phyloP scores from a whole-genome alignment of 2,797 vertebrate genomes.

The Brotula barbata region DNA sequence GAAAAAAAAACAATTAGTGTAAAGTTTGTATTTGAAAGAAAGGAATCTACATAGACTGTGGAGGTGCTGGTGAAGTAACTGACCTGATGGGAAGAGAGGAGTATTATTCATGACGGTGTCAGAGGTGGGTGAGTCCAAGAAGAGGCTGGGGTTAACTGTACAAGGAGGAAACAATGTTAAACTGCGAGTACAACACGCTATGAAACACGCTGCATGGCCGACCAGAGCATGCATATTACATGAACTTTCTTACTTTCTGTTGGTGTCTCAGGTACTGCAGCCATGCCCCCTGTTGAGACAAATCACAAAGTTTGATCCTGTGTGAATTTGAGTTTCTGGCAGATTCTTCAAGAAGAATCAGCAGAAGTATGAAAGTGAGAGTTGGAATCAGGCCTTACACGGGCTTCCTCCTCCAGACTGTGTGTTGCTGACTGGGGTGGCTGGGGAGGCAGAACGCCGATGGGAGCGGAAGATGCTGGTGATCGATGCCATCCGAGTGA shows the following conservation, averaged over 20 bases:
- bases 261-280: constrained; percentile 59
- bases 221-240: no score
- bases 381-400: constrained; percentile 49
- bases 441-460: constrained; percentile 57
- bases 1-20: background rate
- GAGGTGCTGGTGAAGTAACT: constrained; percentile 30
- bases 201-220: no score
- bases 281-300: constrained; percentile 57
- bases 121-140: constrained; percentile 70
- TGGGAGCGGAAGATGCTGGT: constrained; percentile 73
- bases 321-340: no score
- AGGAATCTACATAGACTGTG: background rate
- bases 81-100: constrained; percentile 69
- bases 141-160: constrained; percentile 76
- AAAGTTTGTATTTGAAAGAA: no score
- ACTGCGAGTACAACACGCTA: no score
- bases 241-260: constrained; percentile 57
- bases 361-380: background rate
- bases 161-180: constrained; percentile 12
- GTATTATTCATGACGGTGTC: constrained; percentile 23
- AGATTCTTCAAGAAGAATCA: no score
- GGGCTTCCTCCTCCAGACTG: constrained; percentile 43
- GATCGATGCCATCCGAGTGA: constrained; percentile 72
- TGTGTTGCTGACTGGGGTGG: constrained; percentile 22
- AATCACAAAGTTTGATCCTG: background rate